phyloP scores from a whole-genome alignment of 2,888 invertebrate genomes.

The Orthosia incerta region DNA sequence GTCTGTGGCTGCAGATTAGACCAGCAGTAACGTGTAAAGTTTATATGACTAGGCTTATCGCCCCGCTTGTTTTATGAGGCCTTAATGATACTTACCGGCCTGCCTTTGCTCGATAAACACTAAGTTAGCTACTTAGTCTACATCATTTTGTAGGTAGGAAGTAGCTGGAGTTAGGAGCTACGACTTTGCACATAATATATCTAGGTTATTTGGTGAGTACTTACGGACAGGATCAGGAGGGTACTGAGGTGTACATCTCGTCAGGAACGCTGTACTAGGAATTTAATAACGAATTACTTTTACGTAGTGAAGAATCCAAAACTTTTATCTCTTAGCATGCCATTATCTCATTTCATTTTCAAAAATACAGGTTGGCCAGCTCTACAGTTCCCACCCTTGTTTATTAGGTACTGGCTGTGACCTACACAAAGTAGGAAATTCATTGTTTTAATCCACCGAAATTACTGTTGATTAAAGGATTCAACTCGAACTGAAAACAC shows the following conservation, averaged over 20 bases:
- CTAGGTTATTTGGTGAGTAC: too few relatives aligned
- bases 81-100: constrained; percentile 18
- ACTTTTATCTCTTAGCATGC: too few relatives aligned
- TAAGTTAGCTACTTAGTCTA: constrained; percentile 17
- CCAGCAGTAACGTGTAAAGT: constrained; percentile 25
- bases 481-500: constrained; percentile 10
- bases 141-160: not conserved
- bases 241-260: too few relatives aligned
- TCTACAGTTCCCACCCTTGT: too few relatives aligned
- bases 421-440: not conserved
- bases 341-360: too few relatives aligned
- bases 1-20: not conserved
- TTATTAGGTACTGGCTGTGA: not conserved
- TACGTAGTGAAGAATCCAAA: too few relatives aligned
- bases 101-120: constrained; percentile 27
- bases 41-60: constrained; percentile 28
- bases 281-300: too few relatives aligned
- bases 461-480: not conserved
- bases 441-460: not conserved
- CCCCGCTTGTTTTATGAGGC: constrained; percentile 25
- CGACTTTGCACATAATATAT: not conserved
- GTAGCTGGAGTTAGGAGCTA: not conserved
- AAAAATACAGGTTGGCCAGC: too few relatives aligned
- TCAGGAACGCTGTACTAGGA: too few relatives aligned
- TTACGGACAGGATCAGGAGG: too few relatives aligned